Evolutionary conservation across 1,140 invertebrate genomes (phyloP), one percentile per base, ranked within the genome.

Genomic region (Ceratina calcarata): DNA sequence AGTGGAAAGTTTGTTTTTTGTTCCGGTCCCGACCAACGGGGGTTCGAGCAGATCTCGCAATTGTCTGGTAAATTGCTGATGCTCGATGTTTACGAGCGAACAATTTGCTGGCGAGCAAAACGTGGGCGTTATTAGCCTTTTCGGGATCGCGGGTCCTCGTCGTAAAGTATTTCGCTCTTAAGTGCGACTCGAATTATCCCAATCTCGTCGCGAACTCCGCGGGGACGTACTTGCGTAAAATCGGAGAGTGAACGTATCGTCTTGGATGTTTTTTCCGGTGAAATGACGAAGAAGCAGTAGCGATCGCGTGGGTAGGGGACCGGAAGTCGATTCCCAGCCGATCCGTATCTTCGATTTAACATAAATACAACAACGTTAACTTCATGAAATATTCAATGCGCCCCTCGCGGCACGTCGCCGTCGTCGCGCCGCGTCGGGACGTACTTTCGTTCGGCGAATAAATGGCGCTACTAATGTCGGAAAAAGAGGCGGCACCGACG

Each of bases 341-440:
- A 77, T 15, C 80, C 22, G 67, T 76, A 55, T 45, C 45, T 22
- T 71, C 78, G 58, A 69, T 81, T 85, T 84, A 84, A 78, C 73
- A 84, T 81, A 85, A 85, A 84, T 74, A 80, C 65, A 78, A 69
- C 72, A 70, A 84, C 73, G 73, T 81, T 84, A 83, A 85, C 74
- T 81, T 74, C 60, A 71, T 81, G 84, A 81, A 81, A 85, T 84
- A 85, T 85, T 78, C 84, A 84, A 81, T 57, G 57, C 27, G 18
- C 18, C 22, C 20, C 45, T 0, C 27, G 37, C 20, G 32, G 45
- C 49, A 64, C 49, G 24, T 65, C 27, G 20, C n/a, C 49, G 78
- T n/a, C n/a, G n/a, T n/a, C n/a, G n/a, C n/a, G n/a, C n/a, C 13
- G 61, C 67, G 62, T 72, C 61, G 62, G 51, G 27, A 53, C 49